These are phyloP conservation scores for Cladorhizidae sp. DNA, from an alignment of 37 sponge, comb jelly and placozoan species.

Conservation along the genomic window DNA sequence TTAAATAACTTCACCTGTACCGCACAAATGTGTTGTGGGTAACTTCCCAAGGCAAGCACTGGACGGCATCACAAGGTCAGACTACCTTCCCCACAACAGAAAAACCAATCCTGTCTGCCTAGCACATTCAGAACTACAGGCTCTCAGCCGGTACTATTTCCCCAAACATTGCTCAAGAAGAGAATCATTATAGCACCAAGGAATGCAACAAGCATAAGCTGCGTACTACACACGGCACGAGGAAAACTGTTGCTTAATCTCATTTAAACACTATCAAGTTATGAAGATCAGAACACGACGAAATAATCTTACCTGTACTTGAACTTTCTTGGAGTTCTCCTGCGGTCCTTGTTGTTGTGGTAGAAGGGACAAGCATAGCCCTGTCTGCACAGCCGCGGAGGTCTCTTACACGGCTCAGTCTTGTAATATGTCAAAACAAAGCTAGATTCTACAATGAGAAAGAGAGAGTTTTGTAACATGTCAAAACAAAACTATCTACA, in stretches of 20 bases:
- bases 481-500: not conserved
- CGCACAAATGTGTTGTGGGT: no score
- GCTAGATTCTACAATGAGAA: constrained; percentile 70
- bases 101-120: no score
- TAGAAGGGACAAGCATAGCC: constrained; percentile 99
- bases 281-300: not conserved
- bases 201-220: not conserved
- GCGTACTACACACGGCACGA: not conserved
- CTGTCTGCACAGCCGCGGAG: constrained; percentile 93
- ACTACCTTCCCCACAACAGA: no score
- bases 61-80: no score
- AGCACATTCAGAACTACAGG: no score
- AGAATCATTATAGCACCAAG: not conserved
- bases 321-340: constrained; percentile 83
- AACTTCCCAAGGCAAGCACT: no score
- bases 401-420: constrained; percentile 92
- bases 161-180: no score
- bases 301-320: constrained; percentile 77
- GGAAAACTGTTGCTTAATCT: no score
- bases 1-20: no score
- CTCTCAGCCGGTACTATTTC: no score
- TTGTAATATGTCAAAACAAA: constrained; percentile 98
- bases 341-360: constrained; percentile 94
- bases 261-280: not conserved
- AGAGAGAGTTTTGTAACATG: constrained; percentile 5